Evolutionary conservation across 1,140 invertebrate species (phyloP).

Genomic region (Pseudachorutes palmiensis): DNA sequence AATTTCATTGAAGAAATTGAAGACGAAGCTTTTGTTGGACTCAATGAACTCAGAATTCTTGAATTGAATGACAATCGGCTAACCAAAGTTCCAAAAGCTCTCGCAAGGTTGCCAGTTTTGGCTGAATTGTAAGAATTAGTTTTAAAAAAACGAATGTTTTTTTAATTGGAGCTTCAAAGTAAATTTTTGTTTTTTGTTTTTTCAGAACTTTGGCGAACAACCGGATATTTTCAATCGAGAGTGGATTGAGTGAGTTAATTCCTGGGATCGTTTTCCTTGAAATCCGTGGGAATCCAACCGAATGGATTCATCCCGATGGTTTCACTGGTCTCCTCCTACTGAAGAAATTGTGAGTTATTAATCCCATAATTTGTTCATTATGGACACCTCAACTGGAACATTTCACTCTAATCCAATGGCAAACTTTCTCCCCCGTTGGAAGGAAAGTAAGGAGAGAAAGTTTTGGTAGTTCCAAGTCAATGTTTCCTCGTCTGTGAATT

Average conservation of each 20-base stretch:
- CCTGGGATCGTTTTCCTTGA: conserved; percentile 26
- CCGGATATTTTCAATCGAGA: conserved; percentile 23
- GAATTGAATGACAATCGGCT: conserved; percentile 66
- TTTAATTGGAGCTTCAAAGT: not conserved
- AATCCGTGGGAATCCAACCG: conserved; percentile 32
- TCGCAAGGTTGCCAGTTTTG: conserved; percentile 54
- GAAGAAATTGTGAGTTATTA: conserved; percentile 30
- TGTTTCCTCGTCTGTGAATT: not conserved
- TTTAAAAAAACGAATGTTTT: conserved; percentile 4
- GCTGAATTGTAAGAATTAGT: conserved; percentile 60
- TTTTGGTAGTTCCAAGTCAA: not conserved
- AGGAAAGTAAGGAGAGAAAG: not conserved
- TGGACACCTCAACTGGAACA: not conserved
- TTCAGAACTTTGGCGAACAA: conserved; percentile 36
- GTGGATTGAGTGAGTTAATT: conserved; percentile 29
- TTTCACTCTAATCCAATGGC: not conserved
- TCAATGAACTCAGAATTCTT: conserved; percentile 58
- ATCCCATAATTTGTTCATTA: conserved; percentile 5
- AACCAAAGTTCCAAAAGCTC: conserved; percentile 55
- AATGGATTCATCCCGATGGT: conserved; percentile 30
- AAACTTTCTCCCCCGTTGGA: conserved; percentile 5
- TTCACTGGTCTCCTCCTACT: conserved; percentile 31
- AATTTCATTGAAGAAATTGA: conserved; percentile 57
- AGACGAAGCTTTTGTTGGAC: conserved; percentile 55
- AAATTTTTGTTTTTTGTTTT: conserved; percentile 1